These are phyloP conservation scores for Characodon lateralis DNA, from an alignment of 2,797 vertebrate genomes.

Conservation along the genomic window DNA sequence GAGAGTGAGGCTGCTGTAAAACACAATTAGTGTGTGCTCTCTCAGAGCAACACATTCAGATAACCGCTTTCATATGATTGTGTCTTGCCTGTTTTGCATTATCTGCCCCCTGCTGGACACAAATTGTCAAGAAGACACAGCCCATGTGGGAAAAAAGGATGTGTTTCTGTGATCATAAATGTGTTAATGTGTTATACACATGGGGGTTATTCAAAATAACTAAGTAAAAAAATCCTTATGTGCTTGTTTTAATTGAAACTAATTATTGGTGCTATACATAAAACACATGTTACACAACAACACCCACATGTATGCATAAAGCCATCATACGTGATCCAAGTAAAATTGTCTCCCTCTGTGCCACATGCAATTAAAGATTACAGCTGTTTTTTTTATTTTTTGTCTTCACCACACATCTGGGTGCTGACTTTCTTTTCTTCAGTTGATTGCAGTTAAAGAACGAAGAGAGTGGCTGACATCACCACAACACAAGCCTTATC, in stretches of 20 bases:
- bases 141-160: conserved; percentile 11
- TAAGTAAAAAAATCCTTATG: conserved; percentile 28
- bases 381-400: conserved; percentile 17
- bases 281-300: conserved; percentile 34
- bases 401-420: conserved; percentile 17
- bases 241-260: conserved; percentile 22
- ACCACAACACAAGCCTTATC: conserved; percentile 60
- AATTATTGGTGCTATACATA: conserved; percentile 18
- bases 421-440: conserved; percentile 52
- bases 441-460: conserved; percentile 51
- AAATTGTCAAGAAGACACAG: conserved; percentile 27
- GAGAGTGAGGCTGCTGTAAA: conserved; percentile 72
- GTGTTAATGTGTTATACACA: conserved; percentile 42
- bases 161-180: conserved; percentile 19
- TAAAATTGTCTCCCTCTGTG: conserved; percentile 11
- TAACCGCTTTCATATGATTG: conserved; percentile 59
- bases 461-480: conserved; percentile 44
- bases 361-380: conserved; percentile 55
- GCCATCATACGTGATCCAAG: conserved; percentile 31
- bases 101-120: conserved; percentile 75
- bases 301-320: conserved; percentile 17
- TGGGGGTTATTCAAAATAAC: conserved; percentile 38
- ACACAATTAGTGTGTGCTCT: conserved; percentile 78
- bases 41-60: conserved; percentile 61
- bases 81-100: conserved; percentile 28